A percentile compares a stretch with the other conserved stretches of the same genome.
Evolutionary conservation across 64 coral and sea anemone species (phyloP).

Genomic region (Montipora sp.): DNA sequence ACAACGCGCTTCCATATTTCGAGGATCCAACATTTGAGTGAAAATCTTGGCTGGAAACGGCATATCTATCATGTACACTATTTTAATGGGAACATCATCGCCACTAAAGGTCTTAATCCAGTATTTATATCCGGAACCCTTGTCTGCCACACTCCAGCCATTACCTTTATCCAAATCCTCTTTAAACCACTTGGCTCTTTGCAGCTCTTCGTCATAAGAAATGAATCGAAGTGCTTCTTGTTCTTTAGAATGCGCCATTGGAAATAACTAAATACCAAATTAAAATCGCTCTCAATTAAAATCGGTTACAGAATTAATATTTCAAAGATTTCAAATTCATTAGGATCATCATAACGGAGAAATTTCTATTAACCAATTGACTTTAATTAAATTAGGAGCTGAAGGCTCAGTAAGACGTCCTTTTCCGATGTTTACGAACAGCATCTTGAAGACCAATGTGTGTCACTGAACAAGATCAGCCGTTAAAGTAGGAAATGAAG

Average conservation of each 20-base stretch:
- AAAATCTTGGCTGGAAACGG: conserved; percentile 44
- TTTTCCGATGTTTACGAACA: too few species aligned
- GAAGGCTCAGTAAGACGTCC: too few species aligned
- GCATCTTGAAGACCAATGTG: too few species aligned
- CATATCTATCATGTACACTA: conserved; percentile 14
- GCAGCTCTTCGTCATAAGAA: conserved; percentile 17
- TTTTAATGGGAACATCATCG: neutral
- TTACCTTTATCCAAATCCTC: conserved; percentile 36
- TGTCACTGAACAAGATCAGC: too few species aligned
- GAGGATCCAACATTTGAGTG: conserved; percentile 7
- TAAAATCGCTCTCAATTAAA: too few species aligned
- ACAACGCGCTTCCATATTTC: conserved; percentile 13
- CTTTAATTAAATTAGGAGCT: too few species aligned
- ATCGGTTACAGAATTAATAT: too few species aligned
- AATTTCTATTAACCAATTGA: too few species aligned
- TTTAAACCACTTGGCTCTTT: conserved; percentile 42
- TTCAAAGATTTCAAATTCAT: too few species aligned
- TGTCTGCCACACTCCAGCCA: conserved; percentile 1
- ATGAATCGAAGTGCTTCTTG: neutral
- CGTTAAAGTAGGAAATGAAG: too few species aligned
- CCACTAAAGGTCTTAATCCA: conserved; percentile 11
- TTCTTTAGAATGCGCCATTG: neutral
- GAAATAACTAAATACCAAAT: neutral
- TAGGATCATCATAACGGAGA: too few species aligned
- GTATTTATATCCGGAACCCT: neutral